Evolutionary conservation across 2,888 invertebrate species (phyloP).

Genomic region (Hofmannophila pseudospretella): DNA sequence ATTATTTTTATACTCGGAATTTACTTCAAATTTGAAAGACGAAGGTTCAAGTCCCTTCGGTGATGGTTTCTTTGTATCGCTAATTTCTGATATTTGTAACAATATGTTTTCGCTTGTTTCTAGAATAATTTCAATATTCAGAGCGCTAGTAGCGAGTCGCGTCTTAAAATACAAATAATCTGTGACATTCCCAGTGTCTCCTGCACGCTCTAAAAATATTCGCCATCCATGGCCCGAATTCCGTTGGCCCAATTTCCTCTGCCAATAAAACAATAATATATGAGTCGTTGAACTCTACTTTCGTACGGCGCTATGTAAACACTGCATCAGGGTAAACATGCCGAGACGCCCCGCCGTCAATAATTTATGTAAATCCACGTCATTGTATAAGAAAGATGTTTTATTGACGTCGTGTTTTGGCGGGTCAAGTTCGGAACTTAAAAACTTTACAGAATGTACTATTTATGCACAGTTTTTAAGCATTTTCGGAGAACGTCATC

Average conservation of each 20-base stretch:
- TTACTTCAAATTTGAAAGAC: no score
- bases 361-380: constrained; percentile 75
- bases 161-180: no score
- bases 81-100: no score
- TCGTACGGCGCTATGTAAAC: constrained; percentile 62
- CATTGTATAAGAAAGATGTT: constrained; percentile 70
- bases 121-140: no score
- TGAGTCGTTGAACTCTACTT: constrained; percentile 67
- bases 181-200: constrained; percentile 32
- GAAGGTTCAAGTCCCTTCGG: no score
- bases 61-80: no score
- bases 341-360: constrained; percentile 63
- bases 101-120: no score
- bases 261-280: constrained; percentile 72
- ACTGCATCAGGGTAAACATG: constrained; percentile 61
- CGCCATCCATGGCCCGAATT: constrained; percentile 55
- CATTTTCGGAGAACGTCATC: no score
- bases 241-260: constrained; percentile 69
- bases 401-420: constrained; percentile 70
- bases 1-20: no score
- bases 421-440: constrained; percentile 69
- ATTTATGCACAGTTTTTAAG: no score
- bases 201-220: constrained; percentile 45
- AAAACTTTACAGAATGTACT: constrained; percentile 60
- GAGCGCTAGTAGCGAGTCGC: no score